phyloP scores from a whole-genome alignment of 2,888 invertebrate species.

The Orthonevra nobilis region DNA sequence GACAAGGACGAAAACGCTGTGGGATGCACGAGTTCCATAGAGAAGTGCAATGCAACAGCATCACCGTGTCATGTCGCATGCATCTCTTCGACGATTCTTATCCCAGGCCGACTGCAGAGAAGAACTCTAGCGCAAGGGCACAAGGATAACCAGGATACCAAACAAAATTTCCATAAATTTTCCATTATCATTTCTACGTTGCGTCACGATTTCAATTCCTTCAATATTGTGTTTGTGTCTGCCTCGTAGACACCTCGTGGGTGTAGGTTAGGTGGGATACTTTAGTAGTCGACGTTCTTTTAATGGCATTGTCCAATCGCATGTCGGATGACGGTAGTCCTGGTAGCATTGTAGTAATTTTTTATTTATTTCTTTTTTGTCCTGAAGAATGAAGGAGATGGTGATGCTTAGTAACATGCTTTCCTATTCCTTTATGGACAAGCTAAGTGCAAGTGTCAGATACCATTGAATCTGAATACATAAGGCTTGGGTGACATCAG shows the following conservation, averaged over 20 bases:
- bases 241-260: too few species aligned
- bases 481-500: neutral
- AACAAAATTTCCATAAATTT: conserved; percentile 65
- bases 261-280: neutral
- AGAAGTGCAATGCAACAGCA: conserved; percentile 44
- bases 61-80: conserved; percentile 7
- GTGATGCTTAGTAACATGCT: conserved; percentile 34
- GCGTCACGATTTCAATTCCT: conserved; percentile 62
- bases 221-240: conserved; percentile 57
- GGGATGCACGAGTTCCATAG: too few species aligned
- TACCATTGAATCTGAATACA: conserved; percentile 13
- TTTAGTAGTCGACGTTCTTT: conserved; percentile 1
- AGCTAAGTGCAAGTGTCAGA: conserved; percentile 30
- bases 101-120: neutral
- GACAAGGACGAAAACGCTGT: conserved; percentile 36
- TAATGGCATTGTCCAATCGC: conserved; percentile 28
- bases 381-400: too few species aligned
- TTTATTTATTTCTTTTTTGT: neutral
- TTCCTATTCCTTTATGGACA: conserved; percentile 12
- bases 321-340: conserved; percentile 28
- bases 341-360: neutral
- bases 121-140: conserved; percentile 2
- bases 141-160: conserved; percentile 24
- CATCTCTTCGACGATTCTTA: too few species aligned
- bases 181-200: conserved; percentile 59